Conservation (phyloP, 92 coral and sea anemone genomes). For the Actinernus sp. region DNA sequence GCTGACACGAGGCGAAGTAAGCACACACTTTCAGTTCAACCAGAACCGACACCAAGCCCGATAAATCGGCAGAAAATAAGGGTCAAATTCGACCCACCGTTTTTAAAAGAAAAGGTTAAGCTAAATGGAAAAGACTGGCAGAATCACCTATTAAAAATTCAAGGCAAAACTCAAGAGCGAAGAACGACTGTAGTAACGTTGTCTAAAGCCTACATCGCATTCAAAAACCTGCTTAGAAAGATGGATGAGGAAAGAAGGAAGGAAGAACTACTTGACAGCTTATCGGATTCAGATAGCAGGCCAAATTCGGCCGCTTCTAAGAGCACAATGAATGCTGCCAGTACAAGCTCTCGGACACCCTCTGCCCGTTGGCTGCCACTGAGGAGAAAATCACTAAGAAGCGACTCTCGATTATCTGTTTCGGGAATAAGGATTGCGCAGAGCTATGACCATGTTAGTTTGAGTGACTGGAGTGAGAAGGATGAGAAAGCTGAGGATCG, state of each 20-base stretch:
- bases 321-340: not conserved
- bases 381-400: slow-evolving; percentile 17
- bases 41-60: slow-evolving; percentile 34
- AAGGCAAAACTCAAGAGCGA: slow-evolving; percentile 25
- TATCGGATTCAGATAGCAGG: slow-evolving; percentile 11
- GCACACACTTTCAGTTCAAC: slow-evolving; percentile 2
- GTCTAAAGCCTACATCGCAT: slow-evolving; percentile 64
- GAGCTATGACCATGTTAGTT: not conserved
- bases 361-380: slow-evolving; percentile 56
- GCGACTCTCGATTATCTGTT: not conserved
- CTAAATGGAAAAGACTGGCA: slow-evolving; percentile 50
- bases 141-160: slow-evolving; percentile 47
- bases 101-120: slow-evolving; percentile 31
- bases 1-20: not conserved
- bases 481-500: not conserved
- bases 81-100: slow-evolving; percentile 34
- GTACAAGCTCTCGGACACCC: not conserved
- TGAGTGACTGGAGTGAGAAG: not conserved
- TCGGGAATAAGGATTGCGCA: not conserved
- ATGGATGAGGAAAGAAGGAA: slow-evolving; percentile 48
- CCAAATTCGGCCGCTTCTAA: slow-evolving; percentile 42
- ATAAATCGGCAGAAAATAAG: slow-evolving; percentile 27
- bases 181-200: slow-evolving; percentile 24
- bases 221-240: slow-evolving; percentile 43
- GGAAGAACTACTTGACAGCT: slow-evolving; percentile 26